Evolutionary conservation across 1,140 invertebrate species (phyloP).

Genomic region (Meteorus sp.): DNA sequence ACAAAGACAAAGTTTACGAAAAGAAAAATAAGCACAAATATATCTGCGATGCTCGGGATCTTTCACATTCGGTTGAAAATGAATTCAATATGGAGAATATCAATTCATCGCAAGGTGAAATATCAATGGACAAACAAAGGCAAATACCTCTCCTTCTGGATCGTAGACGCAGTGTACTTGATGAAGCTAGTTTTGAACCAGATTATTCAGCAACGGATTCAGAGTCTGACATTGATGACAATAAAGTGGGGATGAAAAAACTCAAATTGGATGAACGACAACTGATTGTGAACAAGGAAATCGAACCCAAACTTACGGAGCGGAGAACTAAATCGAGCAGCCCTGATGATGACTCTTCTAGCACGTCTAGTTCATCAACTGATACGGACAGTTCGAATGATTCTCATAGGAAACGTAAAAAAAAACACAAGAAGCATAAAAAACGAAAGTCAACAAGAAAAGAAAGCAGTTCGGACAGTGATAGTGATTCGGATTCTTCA

Average conservation of each 20-base stretch:
- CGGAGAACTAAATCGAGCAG: slow-evolving; percentile 42
- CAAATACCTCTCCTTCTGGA: slow-evolving; percentile 56
- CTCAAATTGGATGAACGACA: slow-evolving; percentile 5
- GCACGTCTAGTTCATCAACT: slow-evolving; percentile 36
- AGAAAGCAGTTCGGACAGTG: slow-evolving; percentile 50
- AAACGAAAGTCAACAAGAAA: slow-evolving; percentile 46
- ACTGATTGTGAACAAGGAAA: slow-evolving; percentile 34
- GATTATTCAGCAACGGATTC: slow-evolving; percentile 68
- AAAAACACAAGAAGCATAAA: slow-evolving; percentile 54
- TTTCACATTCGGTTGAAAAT: slow-evolving; percentile 28
- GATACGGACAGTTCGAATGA: slow-evolving; percentile 54
- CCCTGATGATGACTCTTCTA: slow-evolving; percentile 47
- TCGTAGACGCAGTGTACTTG: slow-evolving; percentile 67
- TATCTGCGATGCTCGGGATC: background rate
- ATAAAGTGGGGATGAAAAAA: slow-evolving; percentile 28
- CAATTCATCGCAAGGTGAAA: slow-evolving; percentile 25
- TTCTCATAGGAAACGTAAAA: slow-evolving; percentile 52
- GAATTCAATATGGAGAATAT: slow-evolving; percentile 33
- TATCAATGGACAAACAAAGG: slow-evolving; percentile 47
- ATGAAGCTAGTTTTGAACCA: slow-evolving; percentile 74
- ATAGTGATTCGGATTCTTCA: slow-evolving; percentile 52
- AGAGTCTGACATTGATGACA: slow-evolving; percentile 56
- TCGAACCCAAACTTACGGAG: slow-evolving; percentile 40
- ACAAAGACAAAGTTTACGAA: slow-evolving; percentile 49
- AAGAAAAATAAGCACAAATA: slow-evolving; percentile 58